Base-by-base conservation (phyloP, 2,888 invertebrate genomes). In the Cenopis cana region DNA sequence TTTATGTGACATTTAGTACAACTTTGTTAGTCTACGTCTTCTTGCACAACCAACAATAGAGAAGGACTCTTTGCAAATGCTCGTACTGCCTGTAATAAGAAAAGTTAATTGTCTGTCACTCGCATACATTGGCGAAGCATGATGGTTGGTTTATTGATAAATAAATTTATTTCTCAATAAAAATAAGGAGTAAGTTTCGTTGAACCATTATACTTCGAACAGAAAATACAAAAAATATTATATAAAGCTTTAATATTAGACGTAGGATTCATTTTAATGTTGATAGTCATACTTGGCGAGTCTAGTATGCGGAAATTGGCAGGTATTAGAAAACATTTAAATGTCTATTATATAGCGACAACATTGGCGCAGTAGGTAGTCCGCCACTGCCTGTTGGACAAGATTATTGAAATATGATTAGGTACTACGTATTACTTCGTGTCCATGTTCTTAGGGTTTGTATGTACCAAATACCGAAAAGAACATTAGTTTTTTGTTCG, bases 21-120 rank as follows among this genome's bases (percentile, higher is more conserved):
- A n/a, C 56, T 56, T 41, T 66, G 65, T 56, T 54, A 20, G 64
- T 52, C 5, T 20, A 11, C 18, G 50, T 33, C 33, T 50, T 61
- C 17, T 54, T 54, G 60, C n/a, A 46, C 20, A 54, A 52, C 20
- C 10, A 33, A 17, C 33, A 50, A 18, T 20, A 62, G 20, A 18
- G n/a, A 52, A 20, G 11, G 10, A 52, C 17, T 62, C 18, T 62
- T 62, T 36, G 18, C 52, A 20, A 36, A 52, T 60, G 29, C n/a
- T 49, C 17, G 46, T 60, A 60, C 11, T 46, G 24, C 46, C 29
- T 24, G 56, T 50, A 62, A 69, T 70, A 33, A 18, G 41, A 54
- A 57, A 69, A 46, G 33, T 70, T 59, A 57, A 69, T 59, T 54
- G 52, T 50, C 57, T 70, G 64, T 59, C 65, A 59, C 57, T 70